Evolutionary conservation across 2,113 vertebrate species (phyloP).

Genomic region (Pithys albifrons): DNA sequence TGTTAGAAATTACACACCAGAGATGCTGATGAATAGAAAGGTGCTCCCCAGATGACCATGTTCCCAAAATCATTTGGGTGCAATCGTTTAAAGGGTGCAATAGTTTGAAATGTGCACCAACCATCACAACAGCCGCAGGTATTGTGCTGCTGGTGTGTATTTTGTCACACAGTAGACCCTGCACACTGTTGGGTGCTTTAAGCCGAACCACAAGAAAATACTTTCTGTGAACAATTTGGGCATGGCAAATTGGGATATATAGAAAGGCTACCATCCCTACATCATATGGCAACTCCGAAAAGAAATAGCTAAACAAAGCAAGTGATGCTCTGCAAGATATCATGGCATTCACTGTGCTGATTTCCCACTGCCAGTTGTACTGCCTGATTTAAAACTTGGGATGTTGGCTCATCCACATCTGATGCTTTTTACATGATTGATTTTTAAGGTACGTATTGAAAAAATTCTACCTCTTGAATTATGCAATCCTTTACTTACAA

Average conservation of each 20-base stretch:
- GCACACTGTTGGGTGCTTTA: not conserved
- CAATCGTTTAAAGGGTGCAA: not conserved
- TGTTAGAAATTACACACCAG: not conserved
- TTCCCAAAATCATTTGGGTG: not conserved
- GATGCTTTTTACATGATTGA: not conserved
- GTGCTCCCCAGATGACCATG: not conserved
- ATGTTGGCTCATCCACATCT: fast-evolving
- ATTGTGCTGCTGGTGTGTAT: not conserved
- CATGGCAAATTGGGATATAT: not conserved
- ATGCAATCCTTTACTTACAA: not conserved
- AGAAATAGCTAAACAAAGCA: not conserved
- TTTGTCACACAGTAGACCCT: not conserved
- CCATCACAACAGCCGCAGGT: not conserved
- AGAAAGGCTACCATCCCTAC: not conserved
- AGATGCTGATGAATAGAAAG: not conserved
- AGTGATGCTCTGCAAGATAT: not conserved
- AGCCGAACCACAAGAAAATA: not conserved
- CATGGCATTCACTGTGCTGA: not conserved
- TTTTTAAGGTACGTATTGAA: not conserved
- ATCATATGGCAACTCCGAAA: not conserved
- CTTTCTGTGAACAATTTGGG: not conserved
- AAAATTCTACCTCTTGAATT: not conserved
- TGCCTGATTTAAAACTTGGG: not conserved
- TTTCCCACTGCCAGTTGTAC: not conserved
- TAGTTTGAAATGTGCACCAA: fast-evolving